Percentiles rank a stretch among this genome's conserved stretches.
Conservation (phyloP, 2,888 invertebrate genomes). For the Zelleria hepariella region DNA sequence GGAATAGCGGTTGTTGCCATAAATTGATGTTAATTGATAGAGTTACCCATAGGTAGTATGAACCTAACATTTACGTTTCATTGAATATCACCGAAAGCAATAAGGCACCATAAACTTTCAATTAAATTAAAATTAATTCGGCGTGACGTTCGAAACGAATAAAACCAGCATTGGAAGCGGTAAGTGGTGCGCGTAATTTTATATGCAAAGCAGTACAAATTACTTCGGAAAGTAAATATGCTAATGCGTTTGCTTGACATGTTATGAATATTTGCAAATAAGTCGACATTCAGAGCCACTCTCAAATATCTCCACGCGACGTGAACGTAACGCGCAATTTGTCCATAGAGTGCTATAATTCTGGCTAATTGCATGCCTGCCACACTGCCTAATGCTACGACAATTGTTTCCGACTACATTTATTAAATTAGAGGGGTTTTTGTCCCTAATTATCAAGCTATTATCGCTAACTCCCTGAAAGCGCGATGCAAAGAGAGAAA, state of each 20-base stretch:
- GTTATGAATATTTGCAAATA: background rate
- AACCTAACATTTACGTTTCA: too few species aligned
- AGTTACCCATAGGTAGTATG: background rate
- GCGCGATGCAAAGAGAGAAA: too few species aligned
- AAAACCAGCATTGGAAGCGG: background rate
- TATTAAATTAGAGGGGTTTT: background rate
- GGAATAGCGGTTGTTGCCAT: background rate
- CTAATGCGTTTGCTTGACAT: background rate
- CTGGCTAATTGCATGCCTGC: background rate
- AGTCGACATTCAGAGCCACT: background rate
- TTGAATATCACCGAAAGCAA: too few species aligned
- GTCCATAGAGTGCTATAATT: background rate
- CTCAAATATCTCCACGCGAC: constrained; percentile 15
- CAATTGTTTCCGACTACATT: background rate
- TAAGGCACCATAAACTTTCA: background rate
- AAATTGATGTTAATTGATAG: background rate
- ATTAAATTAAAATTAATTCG: background rate
- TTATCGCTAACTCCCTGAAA: too few species aligned
- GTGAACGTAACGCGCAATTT: background rate
- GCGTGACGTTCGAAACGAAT: background rate
- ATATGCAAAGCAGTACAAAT: background rate
- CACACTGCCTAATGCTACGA: background rate
- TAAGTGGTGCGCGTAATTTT: too few species aligned
- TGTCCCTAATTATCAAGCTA: too few species aligned
- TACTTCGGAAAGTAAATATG: constrained; percentile 2